Base-by-base conservation (phyloP, 2,888 invertebrate genomes). In the Drosophila peninsularis region DNA sequence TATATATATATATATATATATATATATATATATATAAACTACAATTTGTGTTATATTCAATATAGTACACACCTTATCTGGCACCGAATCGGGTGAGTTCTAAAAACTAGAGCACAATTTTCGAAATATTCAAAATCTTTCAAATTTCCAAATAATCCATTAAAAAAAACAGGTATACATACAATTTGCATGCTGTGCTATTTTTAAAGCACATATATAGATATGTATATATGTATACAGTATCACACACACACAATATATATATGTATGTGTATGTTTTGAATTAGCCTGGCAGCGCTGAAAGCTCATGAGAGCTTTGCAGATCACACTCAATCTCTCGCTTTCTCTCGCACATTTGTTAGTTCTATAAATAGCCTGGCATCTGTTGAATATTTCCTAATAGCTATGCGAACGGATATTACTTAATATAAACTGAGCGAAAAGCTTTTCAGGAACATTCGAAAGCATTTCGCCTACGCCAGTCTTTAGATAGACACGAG, bases 311-410 rank as follows among this genome's bases (percentile, higher is more conserved):
- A 21, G 21, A 55, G 55, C 55, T 55, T 24, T 10, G 9, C 6
- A 50, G 49, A 50, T 50, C 49, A 34, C 47, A 32, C 47, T 21
- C 50, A 34, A 32, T 14, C 14, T 52, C 36, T n/a, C 37, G 3
- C 36, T 24, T 6, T 52, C 24, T 36, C n/a, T 10, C 24, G 1
- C 17, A 10, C n/a, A 10, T n/a, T 32, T 21, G 14, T 19, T 34
- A 36, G 14, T 61, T 27, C 82, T 83, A 87, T 72, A 83, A 73
- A 89, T 83, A 83, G 54, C 17, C n/a, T 41, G 68, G 86, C 84
- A 86, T 87, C 78, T 88, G 89, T 86, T 88, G 82, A 71, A 78
- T 86, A 63, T 88, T 77, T 65, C 24, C 62, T 32, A 70, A 75
- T 71, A 61, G 56, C 54, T 65, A 58, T 50, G 32, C 64, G 49